phyloP scores from a whole-genome alignment of 2,888 invertebrate genomes.

The Kuschelorhynchus macadamiae region DNA sequence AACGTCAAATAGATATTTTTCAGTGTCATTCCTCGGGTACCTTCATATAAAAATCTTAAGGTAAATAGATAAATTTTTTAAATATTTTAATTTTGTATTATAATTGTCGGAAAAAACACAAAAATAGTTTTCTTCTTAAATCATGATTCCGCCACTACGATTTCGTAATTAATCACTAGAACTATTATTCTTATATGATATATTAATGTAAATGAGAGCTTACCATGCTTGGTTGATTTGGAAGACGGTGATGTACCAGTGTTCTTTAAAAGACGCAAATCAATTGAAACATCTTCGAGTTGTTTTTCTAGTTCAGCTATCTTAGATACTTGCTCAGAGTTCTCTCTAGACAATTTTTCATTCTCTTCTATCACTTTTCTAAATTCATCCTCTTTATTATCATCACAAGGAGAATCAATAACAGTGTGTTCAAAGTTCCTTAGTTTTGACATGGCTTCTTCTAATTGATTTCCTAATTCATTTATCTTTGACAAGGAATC shows the following conservation, averaged over 20 bases:
- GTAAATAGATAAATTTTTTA: too few relatives aligned
- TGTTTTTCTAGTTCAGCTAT: constrained; percentile 55
- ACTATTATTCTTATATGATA: too few relatives aligned
- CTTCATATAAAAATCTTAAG: too few relatives aligned
- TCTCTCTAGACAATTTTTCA: constrained; percentile 8
- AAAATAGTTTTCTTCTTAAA: too few relatives aligned
- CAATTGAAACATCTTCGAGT: constrained; percentile 53
- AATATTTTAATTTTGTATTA: too few relatives aligned
- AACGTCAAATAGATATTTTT: too few relatives aligned
- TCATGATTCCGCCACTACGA: too few relatives aligned
- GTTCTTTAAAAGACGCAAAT: constrained; percentile 52
- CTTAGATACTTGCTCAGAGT: constrained; percentile 66
- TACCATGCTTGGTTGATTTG: constrained; percentile 32
- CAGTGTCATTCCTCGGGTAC: too few relatives aligned
- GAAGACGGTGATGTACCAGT: constrained; percentile 32
- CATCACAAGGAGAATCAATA: too few relatives aligned
- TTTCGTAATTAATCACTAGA: too few relatives aligned
- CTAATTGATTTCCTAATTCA: constrained; percentile 5
- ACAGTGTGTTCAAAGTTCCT: not conserved
- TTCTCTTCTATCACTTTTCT: constrained; percentile 64
- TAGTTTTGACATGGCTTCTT: not conserved
- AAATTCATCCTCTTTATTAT: constrained; percentile 69
- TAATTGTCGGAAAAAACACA: too few relatives aligned
- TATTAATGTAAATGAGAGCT: too few relatives aligned
- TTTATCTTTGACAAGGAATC: not conserved